Percentiles rank a stretch among this genome's conserved stretches.
Conservation (phyloP, 2,797 vertebrate genomes). For the Phalanger gymnotis region DNA sequence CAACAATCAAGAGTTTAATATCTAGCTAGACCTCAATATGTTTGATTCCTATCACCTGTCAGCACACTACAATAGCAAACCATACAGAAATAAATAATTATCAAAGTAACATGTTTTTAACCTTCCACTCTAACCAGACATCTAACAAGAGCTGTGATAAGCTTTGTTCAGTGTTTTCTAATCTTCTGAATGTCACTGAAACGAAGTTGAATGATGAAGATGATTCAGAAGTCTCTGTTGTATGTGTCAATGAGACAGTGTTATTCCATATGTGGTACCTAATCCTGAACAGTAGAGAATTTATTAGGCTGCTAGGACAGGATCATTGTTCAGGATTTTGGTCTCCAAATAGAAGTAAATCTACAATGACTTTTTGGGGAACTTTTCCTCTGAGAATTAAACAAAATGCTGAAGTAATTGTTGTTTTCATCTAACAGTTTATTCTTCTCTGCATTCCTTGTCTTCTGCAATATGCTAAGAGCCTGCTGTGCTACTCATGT, state of each 20-base stretch:
- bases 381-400: neutral
- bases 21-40: neutral
- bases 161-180: neutral
- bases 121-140: neutral
- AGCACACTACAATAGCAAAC: neutral
- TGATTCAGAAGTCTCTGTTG: neutral
- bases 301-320: neutral
- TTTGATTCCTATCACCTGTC: neutral
- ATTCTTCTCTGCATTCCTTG: neutral
- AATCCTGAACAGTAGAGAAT: constrained; percentile 28
- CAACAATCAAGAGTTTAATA: neutral
- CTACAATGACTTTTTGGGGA: neutral
- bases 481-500: neutral
- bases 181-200: neutral
- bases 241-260: neutral
- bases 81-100: neutral
- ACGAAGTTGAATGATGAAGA: neutral
- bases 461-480: neutral
- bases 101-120: neutral
- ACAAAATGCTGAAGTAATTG: constrained; percentile 28
- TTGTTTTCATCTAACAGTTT: neutral
- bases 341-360: constrained; percentile 31
- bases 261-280: constrained; percentile 38
- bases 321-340: neutral
- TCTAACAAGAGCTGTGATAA: neutral